Evolutionary conservation across 2,888 invertebrate species (phyloP).

Genomic region (Galeopsomyia nigrocyanea): DNA sequence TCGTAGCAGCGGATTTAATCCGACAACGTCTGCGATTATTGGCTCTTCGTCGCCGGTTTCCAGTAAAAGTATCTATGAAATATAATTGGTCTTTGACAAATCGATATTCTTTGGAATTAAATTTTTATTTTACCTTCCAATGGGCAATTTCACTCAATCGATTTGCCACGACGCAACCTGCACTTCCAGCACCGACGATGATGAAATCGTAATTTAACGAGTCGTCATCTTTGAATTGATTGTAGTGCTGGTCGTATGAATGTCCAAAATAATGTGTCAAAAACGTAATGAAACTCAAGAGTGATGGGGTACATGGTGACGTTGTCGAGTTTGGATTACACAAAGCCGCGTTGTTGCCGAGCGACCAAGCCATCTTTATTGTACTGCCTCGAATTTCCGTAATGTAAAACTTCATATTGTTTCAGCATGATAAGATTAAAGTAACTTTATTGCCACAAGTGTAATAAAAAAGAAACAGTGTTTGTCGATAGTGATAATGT

Average conservation of each 20-base stretch:
- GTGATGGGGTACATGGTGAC: neutral
- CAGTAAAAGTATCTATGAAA: conserved; percentile 72
- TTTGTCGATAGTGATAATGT: too few species aligned
- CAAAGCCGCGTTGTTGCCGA: conserved; percentile 28
- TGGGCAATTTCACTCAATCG: conserved; percentile 3
- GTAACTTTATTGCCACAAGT: too few species aligned
- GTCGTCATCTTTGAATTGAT: neutral
- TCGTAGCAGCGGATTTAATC: conserved; percentile 70
- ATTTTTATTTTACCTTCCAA: conserved; percentile 28
- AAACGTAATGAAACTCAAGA: conserved; percentile 1
- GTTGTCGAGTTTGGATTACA: neutral
- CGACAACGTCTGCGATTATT: conserved; percentile 75
- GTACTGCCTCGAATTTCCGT: neutral
- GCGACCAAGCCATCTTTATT: neutral
- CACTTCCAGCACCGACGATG: conserved; percentile 25
- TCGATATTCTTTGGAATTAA: neutral
- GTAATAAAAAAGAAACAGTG: too few species aligned
- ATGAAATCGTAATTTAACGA: conserved; percentile 22
- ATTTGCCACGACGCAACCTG: conserved; percentile 34
- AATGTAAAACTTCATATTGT: too few species aligned
- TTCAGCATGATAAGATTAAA: too few species aligned
- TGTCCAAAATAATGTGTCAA: neutral
- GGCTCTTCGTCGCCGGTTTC: conserved; percentile 78
- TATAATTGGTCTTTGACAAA: neutral
- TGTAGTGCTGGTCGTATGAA: conserved; percentile 6